phyloP scores from a whole-genome alignment of 2,113 vertebrate species.

The Dromiciops gliroides region DNA sequence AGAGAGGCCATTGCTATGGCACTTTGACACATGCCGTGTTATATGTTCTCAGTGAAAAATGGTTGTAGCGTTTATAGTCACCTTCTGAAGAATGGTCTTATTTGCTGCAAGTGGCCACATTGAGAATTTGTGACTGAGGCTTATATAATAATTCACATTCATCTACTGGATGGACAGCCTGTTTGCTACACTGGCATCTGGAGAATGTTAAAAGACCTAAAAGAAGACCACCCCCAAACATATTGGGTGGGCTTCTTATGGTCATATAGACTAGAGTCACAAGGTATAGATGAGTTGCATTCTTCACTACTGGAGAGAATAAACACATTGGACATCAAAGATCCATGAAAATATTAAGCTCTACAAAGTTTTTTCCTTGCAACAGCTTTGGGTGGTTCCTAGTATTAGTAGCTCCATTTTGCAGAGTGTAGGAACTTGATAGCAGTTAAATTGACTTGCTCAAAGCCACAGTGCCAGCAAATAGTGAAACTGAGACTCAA shows the following conservation, averaged over 20 bases:
- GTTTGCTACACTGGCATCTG: not conserved
- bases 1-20: slow-evolving; percentile 36
- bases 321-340: not conserved
- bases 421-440: not conserved
- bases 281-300: not conserved
- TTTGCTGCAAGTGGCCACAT: slow-evolving; percentile 23
- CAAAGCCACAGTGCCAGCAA: not conserved
- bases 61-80: slow-evolving; percentile 20
- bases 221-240: not conserved
- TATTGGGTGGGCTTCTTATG: not conserved
- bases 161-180: not conserved
- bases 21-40: slow-evolving; percentile 37
- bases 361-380: not conserved
- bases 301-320: not conserved
- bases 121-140: not conserved
- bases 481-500: not conserved
- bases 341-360: not conserved
- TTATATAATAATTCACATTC: not conserved
- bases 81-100: slow-evolving; percentile 52
- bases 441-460: not conserved
- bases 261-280: not conserved
- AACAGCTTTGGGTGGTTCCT: not conserved
- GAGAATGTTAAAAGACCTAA: not conserved
- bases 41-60: slow-evolving; percentile 54
- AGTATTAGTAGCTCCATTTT: not conserved